These are phyloP conservation scores for Scatophagus argus DNA, from an alignment of 2,113 vertebrate species.

Conservation along the genomic window DNA sequence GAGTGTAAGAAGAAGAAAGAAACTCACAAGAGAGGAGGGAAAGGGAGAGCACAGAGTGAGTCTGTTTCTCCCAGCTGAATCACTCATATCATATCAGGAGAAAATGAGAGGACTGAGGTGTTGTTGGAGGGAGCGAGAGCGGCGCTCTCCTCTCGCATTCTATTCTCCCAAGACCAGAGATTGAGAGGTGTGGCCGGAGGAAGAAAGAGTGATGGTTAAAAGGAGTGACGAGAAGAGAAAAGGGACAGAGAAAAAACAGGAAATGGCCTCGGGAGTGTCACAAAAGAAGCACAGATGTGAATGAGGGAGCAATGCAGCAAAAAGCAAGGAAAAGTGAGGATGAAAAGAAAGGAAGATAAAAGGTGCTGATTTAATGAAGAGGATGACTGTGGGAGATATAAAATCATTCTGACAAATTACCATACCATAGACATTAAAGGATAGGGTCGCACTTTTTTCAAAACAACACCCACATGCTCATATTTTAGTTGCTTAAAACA, in stretches of 20 bases:
- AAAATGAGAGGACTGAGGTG: conserved; percentile 55
- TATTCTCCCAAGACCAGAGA: conserved; percentile 50
- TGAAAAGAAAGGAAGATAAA: conserved; percentile 19
- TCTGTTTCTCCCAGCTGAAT: conserved; percentile 37
- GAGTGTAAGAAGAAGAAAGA: conserved; percentile 13
- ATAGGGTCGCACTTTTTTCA: not conserved
- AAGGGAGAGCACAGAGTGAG: conserved; percentile 8
- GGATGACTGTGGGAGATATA: not conserved
- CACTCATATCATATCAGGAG: conserved; percentile 45
- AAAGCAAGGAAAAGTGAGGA: conserved; percentile 19
- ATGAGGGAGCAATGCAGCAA: conserved; percentile 25
- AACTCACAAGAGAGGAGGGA: conserved; percentile 4
- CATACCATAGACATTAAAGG: conserved; percentile 1
- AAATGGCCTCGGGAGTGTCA: conserved; percentile 41
- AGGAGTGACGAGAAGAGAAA: conserved; percentile 46
- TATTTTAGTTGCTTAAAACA: not conserved
- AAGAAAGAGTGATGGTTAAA: conserved; percentile 56
- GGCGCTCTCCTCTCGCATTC: conserved; percentile 39
- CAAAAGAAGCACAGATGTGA: conserved; percentile 24
- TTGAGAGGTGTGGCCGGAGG: conserved; percentile 61
- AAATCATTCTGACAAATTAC: not conserved
- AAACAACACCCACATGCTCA: not conserved
- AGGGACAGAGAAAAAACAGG: conserved; percentile 50
- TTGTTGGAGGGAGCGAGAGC: conserved; percentile 20
- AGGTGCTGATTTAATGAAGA: conserved; percentile 2